These are phyloP conservation scores for Homalodisca vitripennis DNA, from an alignment of 1,140 invertebrate species.

Conservation along the genomic window DNA sequence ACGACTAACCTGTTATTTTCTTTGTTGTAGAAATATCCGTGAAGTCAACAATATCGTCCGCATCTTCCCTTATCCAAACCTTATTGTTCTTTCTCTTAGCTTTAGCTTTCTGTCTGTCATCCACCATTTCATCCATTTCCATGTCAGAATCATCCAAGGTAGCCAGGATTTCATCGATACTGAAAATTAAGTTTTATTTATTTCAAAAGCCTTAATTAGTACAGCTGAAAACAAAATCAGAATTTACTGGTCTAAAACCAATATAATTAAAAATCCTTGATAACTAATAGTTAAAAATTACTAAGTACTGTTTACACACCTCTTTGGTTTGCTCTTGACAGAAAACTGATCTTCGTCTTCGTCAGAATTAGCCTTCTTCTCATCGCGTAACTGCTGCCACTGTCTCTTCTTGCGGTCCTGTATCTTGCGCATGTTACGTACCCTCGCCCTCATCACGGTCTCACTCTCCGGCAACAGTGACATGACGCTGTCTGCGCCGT, in stretches of 20 bases:
- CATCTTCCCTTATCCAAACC: constrained; percentile 81
- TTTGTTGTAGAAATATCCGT: constrained; percentile 74
- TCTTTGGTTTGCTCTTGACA: constrained; percentile 55
- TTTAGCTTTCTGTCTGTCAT: constrained; percentile 50
- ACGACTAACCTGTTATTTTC: constrained; percentile 66
- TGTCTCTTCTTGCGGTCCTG: constrained; percentile 68
- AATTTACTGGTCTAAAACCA: no score
- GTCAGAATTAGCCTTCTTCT: constrained; percentile 49
- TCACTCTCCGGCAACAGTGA: constrained; percentile 69
- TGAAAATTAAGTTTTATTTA: constrained; percentile 16
- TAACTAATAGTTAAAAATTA: no score
- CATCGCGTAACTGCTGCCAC: constrained; percentile 50
- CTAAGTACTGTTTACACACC: no score
- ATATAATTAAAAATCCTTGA: no score
- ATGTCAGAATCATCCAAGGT: constrained; percentile 68
- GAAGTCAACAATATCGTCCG: constrained; percentile 84
- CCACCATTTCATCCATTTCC: constrained; percentile 56
- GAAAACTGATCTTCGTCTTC: constrained; percentile 55
- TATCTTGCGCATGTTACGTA: constrained; percentile 82
- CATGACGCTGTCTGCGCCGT: constrained; percentile 69
- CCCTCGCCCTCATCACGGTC: constrained; percentile 65
- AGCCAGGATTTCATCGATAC: constrained; percentile 72
- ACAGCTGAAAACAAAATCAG: no score
- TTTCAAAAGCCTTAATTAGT: no score
- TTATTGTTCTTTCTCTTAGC: constrained; percentile 52